phyloP scores from a whole-genome alignment of 1,140 invertebrate species.

The Druon quercuslanigerum region DNA sequence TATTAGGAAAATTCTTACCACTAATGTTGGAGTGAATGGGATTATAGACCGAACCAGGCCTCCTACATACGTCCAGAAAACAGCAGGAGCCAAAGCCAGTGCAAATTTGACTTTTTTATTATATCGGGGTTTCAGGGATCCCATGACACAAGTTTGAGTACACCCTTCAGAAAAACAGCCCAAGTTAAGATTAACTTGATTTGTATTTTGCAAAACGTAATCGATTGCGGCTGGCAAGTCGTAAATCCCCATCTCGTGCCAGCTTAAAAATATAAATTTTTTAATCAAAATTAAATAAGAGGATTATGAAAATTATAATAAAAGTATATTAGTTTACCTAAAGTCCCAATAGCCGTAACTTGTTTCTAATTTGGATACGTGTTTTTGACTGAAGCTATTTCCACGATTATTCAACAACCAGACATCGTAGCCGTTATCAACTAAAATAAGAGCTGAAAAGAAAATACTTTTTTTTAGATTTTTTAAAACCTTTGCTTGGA shows the following conservation, averaged over 20 bases:
- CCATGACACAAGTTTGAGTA: slow-evolving; percentile 78
- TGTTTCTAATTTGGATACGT: no score
- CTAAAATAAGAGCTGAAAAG: no score
- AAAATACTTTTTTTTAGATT: no score
- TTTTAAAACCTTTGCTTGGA: no score
- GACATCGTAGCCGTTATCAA: no score
- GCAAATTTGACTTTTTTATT: slow-evolving; percentile 76
- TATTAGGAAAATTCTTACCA: not conserved
- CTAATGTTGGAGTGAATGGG: not conserved
- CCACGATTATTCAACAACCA: no score
- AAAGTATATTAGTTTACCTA: no score
- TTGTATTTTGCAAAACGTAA: slow-evolving; percentile 79
- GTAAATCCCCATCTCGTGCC: slow-evolving; percentile 82
- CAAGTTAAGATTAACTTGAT: slow-evolving; percentile 76
- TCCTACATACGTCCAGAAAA: slow-evolving; percentile 73
- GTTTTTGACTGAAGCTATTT: no score
- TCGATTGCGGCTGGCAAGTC: slow-evolving; percentile 84
- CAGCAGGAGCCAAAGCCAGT: slow-evolving; percentile 79
- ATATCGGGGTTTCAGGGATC: slow-evolving; percentile 77
- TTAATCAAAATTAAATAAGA: no score
- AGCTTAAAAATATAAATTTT: slow-evolving; percentile 39
- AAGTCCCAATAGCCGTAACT: slow-evolving; percentile 1
- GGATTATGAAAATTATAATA: no score
- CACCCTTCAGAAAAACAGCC: slow-evolving; percentile 83
- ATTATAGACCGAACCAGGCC: slow-evolving; percentile 69